phyloP scores from a whole-genome alignment of 1,140 invertebrate genomes.

The Zaprionus tsacasi region DNA sequence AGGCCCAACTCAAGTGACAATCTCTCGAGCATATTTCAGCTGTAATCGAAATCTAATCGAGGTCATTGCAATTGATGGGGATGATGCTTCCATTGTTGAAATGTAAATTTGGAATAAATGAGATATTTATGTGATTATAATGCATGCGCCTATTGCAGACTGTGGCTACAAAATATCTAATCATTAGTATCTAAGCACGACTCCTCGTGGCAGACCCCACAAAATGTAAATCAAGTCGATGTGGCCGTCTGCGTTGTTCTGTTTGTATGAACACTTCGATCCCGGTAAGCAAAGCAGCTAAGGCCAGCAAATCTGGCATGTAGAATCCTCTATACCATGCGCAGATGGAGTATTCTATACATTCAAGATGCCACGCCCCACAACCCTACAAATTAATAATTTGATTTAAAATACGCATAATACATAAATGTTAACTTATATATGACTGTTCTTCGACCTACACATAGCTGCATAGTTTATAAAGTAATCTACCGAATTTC shows the following conservation, averaged over 20 bases:
- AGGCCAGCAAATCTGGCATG: not conserved
- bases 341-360: too few species aligned
- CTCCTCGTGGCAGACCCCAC: too few species aligned
- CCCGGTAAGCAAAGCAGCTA: not conserved
- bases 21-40: constrained; percentile 6
- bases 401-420: not conserved
- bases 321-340: fast-evolving
- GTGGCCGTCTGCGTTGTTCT: too few species aligned
- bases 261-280: not conserved
- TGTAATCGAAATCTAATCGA: constrained; percentile 1
- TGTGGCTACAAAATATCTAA: not conserved
- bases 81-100: not conserved
- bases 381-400: too few species aligned
- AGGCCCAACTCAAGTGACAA: constrained; percentile 8
- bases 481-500: not conserved
- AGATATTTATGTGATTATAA: not conserved
- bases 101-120: constrained; percentile 1
- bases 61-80: not conserved
- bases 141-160: not conserved
- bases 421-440: too few species aligned
- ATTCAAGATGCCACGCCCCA: too few species aligned
- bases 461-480: not conserved
- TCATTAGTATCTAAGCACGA: too few species aligned
- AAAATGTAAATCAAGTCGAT: too few species aligned
- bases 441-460: not conserved